These are phyloP conservation scores for Morus bassanus DNA, from an alignment of 2,797 vertebrate species.

Conservation along the genomic window DNA sequence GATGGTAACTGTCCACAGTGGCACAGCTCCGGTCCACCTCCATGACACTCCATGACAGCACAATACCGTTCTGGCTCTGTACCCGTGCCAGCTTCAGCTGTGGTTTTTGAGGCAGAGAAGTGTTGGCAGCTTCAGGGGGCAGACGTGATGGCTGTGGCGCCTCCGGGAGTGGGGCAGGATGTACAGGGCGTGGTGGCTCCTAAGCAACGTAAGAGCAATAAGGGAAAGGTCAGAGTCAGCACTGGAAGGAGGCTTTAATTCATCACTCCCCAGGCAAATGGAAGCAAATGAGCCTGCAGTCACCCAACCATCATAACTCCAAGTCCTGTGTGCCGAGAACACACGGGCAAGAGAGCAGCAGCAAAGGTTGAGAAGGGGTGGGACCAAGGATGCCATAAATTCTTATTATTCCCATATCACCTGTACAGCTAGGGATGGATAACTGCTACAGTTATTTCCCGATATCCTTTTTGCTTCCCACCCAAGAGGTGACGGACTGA, in stretches of 20 bases:
- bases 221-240: neutral
- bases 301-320: neutral
- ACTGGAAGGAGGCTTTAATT: neutral
- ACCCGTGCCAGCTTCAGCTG: conserved; percentile 96
- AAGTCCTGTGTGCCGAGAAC: neutral
- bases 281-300: neutral
- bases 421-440: too few species aligned
- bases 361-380: neutral
- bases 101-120: conserved; percentile 91
- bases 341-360: neutral
- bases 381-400: neutral
- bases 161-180: conserved; percentile 81
- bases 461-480: neutral
- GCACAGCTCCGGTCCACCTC: conserved; percentile 93
- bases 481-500: neutral
- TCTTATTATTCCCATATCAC: neutral
- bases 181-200: conserved; percentile 78
- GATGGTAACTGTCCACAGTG: conserved; percentile 94
- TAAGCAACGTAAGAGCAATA: conserved; percentile 7
- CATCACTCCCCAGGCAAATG: neutral
- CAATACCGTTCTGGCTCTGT: conserved; percentile 95
- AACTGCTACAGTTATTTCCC: neutral
- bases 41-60: conserved; percentile 94
- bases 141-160: conserved; percentile 83
- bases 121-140: conserved; percentile 87